Percentiles rank a stretch among this genome's conserved stretches.
phyloP scores from a whole-genome alignment of 2,888 invertebrate species.

The Habroteleia sp. region DNA sequence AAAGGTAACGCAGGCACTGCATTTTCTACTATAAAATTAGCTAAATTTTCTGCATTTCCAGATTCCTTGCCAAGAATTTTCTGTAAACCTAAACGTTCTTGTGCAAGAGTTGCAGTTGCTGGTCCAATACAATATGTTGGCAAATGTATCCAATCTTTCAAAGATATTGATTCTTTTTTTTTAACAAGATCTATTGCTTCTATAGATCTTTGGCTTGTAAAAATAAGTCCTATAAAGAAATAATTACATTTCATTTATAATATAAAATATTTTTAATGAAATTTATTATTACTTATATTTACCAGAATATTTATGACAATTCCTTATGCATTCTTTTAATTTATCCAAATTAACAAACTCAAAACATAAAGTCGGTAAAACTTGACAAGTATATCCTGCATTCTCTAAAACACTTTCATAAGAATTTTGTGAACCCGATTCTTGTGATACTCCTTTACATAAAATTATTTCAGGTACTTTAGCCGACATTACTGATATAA shows the following conservation, averaged over 20 bases:
- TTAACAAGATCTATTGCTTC: conserved; percentile 71
- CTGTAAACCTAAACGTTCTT: conserved; percentile 67
- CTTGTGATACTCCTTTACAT: conserved; percentile 72
- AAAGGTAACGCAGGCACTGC: conserved; percentile 65
- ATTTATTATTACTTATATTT: background rate
- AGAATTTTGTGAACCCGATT: conserved; percentile 69
- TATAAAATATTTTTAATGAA: background rate
- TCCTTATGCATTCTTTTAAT: conserved; percentile 67
- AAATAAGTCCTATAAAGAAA: conserved; percentile 72
- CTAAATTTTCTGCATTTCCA: conserved; percentile 76
- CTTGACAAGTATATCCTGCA: conserved; percentile 72
- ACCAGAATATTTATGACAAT: conserved; percentile 71
- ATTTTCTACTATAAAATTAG: conserved; percentile 68
- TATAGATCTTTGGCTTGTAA: conserved; percentile 77
- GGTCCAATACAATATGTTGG: conserved; percentile 76
- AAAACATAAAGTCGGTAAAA: conserved; percentile 72
- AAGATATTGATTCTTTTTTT: conserved; percentile 55
- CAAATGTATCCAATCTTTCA: conserved; percentile 69
- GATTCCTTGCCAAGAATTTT: conserved; percentile 71
- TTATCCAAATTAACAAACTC: conserved; percentile 72
- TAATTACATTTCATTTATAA: background rate
- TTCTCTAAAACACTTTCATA: conserved; percentile 70
- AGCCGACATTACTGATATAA: too few species aligned
- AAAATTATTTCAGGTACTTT: conserved; percentile 68
- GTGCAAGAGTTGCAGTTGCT: conserved; percentile 72